These are phyloP conservation scores for Anniella stebbinsi DNA, from an alignment of 2,797 vertebrate genomes.

Conservation along the genomic window DNA sequence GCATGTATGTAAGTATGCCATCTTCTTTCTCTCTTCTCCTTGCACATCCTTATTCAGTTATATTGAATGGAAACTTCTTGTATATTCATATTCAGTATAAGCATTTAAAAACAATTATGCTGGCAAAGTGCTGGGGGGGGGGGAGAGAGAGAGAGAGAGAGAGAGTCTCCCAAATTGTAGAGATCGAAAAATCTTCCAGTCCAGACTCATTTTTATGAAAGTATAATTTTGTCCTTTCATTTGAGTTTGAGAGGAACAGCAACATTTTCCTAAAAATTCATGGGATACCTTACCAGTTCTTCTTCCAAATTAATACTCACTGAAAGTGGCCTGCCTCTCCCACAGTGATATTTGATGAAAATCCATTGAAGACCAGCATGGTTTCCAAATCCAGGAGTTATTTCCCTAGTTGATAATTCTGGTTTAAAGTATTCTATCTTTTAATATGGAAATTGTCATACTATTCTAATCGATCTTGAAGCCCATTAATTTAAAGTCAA, in stretches of 20 bases:
- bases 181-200: neutral
- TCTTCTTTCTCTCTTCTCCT: neutral
- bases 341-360: neutral
- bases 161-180: neutral
- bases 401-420: neutral
- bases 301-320: neutral
- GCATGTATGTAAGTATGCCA: neutral
- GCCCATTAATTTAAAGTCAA: too few species aligned
- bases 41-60: neutral
- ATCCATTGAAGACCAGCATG: neutral
- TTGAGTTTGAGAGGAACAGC: neutral
- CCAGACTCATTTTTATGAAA: neutral
- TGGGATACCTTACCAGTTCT: neutral
- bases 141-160: neutral
- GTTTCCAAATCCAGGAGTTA: neutral
- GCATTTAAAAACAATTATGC: neutral
- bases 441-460: too few species aligned
- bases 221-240: neutral
- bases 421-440: neutral
- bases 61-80: neutral
- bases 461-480: too few species aligned
- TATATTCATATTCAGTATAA: neutral
- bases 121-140: too few species aligned
- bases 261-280: neutral
- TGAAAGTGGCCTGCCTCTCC: neutral